phyloP scores from a whole-genome alignment of 1,140 invertebrate genomes.

The Asobara japonica region DNA sequence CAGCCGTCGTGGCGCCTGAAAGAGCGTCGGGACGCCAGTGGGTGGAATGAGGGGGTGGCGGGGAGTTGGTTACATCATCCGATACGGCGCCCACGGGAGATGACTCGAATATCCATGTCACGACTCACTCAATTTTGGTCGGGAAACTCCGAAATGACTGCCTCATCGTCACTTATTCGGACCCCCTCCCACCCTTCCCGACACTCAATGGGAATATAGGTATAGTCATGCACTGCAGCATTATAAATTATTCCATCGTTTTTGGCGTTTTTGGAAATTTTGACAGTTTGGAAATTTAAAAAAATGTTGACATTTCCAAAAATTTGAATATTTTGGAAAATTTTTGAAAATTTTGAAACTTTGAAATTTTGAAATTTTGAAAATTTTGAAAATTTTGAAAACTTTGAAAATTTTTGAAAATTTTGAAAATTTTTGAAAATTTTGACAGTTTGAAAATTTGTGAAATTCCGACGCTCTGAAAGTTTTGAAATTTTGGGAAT shows the following conservation, averaged over 20 bases:
- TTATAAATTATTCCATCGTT: neutral
- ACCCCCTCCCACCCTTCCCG: neutral
- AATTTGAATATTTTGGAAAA: no score
- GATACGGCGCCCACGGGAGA: conserved; percentile 6
- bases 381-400: no score
- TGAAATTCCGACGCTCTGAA: no score
- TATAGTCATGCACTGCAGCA: no score
- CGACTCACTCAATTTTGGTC: neutral
- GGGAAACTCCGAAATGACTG: neutral
- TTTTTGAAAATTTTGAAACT: no score
- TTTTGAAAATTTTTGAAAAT: no score
- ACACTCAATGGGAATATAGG: no score
- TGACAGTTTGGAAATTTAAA: no score
- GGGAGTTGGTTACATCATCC: conserved; percentile 24
- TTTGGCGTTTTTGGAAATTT: neutral
- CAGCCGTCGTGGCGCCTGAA: conserved; percentile 41
- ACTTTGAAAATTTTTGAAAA: no score
- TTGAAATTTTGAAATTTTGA: no score
- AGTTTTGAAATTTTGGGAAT: no score
- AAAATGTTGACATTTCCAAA: neutral
- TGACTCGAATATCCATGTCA: neutral
- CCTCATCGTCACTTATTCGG: neutral
- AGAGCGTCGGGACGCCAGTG: conserved; percentile 16
- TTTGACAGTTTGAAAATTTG: no score
- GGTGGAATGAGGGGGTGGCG: conserved; percentile 3